Conservation (phyloP, 53 echinoderm and acorn worm species). For the Paracentrotus lividus region DNA sequence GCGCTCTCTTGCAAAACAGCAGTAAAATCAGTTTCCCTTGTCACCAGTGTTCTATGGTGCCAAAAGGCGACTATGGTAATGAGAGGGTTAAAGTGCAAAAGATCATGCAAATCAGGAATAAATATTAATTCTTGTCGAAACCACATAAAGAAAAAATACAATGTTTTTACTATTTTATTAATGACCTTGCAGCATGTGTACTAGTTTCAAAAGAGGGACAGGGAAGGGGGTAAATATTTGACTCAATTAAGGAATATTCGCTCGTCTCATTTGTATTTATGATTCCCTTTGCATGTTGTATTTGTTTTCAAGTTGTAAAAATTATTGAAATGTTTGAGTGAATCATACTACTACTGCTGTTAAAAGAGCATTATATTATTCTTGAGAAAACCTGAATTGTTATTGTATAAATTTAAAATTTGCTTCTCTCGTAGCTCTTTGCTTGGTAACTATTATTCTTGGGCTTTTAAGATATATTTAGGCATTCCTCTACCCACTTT, state of each 20-base stretch:
- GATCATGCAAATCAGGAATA: not conserved
- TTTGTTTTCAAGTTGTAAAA: slow-evolving; percentile 30
- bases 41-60: no score
- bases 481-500: slow-evolving; percentile 24
- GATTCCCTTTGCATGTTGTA: slow-evolving; percentile 25
- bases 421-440: not conserved
- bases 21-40: not conserved
- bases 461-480: not conserved
- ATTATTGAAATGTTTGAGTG: not conserved
- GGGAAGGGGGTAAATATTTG: not conserved
- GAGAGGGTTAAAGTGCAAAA: no score
- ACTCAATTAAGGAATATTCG: not conserved
- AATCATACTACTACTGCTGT: slow-evolving; percentile 20
- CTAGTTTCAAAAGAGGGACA: no score
- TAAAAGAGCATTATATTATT: slow-evolving; percentile 1
- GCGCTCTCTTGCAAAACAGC: not conserved
- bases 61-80: no score
- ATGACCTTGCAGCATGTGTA: not conserved
- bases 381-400: slow-evolving; percentile 11
- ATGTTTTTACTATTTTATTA: slow-evolving; percentile 26
- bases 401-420: no score
- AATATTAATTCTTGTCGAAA: not conserved
- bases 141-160: not conserved
- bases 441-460: no score
- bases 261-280: slow-evolving; percentile 15